These are phyloP conservation scores for Periparus ater DNA, from an alignment of 2,797 vertebrate species.

Conservation along the genomic window DNA sequence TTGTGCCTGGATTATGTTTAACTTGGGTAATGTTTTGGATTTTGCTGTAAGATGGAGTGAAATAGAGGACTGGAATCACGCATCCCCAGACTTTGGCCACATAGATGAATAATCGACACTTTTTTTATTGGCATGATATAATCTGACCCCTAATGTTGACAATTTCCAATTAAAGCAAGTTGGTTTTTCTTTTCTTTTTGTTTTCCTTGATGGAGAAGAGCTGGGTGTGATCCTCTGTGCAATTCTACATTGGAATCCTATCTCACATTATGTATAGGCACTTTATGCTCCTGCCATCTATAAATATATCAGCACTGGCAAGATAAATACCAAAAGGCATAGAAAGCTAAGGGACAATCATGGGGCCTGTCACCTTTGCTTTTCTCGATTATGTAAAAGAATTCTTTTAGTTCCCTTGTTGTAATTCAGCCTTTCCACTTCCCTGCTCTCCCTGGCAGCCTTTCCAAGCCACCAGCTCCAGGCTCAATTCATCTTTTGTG, in stretches of 20 bases:
- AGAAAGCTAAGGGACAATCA: neutral
- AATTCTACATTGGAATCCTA: neutral
- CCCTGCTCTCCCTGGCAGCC: neutral
- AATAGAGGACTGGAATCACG: neutral
- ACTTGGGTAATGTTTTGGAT: neutral
- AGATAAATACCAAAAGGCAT: neutral
- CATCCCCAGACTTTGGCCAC: neutral
- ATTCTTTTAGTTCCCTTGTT: neutral
- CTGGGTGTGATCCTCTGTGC: neutral
- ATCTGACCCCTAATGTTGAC: neutral
- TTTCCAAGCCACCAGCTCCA: neutral
- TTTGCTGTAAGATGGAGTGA: neutral
- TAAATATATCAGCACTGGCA: neutral
- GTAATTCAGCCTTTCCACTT: neutral
- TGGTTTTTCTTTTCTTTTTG: neutral
- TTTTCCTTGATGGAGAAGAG: neutral
- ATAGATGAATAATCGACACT: neutral
- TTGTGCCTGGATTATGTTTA: neutral
- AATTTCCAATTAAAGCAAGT: neutral
- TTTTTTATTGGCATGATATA: neutral
- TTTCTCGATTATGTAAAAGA: constrained; percentile 5
- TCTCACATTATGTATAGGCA: neutral
- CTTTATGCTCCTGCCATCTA: neutral
- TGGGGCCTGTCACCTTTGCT: neutral
- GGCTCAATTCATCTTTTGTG: neutral